Evolutionary conservation across 1,140 invertebrate genomes (phyloP).

Genomic region (Polyergus mexicanus): DNA sequence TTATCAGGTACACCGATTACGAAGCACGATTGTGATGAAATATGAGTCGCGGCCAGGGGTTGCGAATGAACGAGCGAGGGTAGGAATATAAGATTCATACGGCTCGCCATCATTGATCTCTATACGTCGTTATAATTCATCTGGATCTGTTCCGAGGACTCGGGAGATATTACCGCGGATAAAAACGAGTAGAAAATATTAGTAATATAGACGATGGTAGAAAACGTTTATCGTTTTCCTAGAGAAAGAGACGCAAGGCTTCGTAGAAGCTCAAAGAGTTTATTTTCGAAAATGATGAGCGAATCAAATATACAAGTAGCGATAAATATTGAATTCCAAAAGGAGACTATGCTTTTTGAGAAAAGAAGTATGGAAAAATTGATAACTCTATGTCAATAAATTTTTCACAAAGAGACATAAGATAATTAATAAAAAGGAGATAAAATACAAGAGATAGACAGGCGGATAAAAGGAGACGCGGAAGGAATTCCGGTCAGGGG

Average conservation of each 20-base stretch:
- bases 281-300: not conserved
- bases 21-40: conserved; percentile 38
- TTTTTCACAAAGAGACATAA: not conserved
- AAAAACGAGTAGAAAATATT: conserved; percentile 8
- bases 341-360: not conserved
- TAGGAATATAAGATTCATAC: conserved; percentile 58
- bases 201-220: not conserved
- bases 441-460: not conserved
- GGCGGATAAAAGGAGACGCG: not conserved
- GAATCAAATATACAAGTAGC: not conserved
- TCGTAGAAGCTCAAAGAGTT: not conserved
- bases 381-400: not conserved
- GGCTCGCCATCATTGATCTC: conserved; percentile 44
- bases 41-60: conserved; percentile 29
- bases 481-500: not conserved
- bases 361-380: not conserved
- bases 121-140: conserved; percentile 47
- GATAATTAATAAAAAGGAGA: conserved; percentile 9
- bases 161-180: conserved; percentile 14
- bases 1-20: conserved; percentile 39
- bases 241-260: not conserved
- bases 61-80: conserved; percentile 8
- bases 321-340: not conserved
- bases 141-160: not conserved
- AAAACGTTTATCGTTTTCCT: not conserved